phyloP scores from a whole-genome alignment of 64 coral and sea anemone genomes.

The Montipora capricornis region DNA sequence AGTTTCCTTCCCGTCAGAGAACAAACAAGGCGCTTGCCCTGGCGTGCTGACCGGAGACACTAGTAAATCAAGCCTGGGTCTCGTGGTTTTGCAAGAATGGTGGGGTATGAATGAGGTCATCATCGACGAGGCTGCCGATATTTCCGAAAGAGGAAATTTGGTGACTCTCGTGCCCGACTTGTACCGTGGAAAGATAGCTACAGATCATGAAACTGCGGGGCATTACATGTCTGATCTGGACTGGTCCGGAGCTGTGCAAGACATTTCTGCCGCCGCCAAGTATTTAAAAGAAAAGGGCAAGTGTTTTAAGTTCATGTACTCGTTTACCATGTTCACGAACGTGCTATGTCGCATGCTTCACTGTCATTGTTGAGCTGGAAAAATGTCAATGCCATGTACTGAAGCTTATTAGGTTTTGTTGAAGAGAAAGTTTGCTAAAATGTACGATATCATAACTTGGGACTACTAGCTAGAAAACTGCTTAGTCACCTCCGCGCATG shows the following conservation, averaged over 20 bases:
- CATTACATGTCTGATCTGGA: slow-evolving; percentile 61
- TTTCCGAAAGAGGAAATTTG: slow-evolving; percentile 56
- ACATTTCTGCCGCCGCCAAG: slow-evolving; percentile 69
- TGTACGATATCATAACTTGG: too few relatives aligned
- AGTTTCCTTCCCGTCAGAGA: slow-evolving; percentile 31
- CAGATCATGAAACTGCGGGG: slow-evolving; percentile 67
- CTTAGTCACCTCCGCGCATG: too few relatives aligned
- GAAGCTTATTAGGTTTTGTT: too few relatives aligned
- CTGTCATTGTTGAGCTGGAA: neutral
- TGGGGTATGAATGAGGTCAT: slow-evolving; percentile 74
- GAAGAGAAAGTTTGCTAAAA: too few relatives aligned
- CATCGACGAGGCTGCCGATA: slow-evolving; percentile 53
- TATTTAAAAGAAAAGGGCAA: slow-evolving; percentile 68
- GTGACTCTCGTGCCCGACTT: slow-evolving; percentile 69
- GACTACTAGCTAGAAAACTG: too few relatives aligned
- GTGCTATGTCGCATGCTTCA: neutral
- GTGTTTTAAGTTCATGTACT: neutral
- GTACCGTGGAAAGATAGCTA: slow-evolving; percentile 73
- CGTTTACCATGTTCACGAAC: neutral
- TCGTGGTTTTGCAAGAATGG: slow-evolving; percentile 78
- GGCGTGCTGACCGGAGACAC: slow-evolving; percentile 38
- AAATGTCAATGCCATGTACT: too few relatives aligned
- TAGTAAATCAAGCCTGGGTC: slow-evolving; percentile 3
- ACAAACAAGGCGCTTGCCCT: slow-evolving; percentile 23
- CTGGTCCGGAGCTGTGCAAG: slow-evolving; percentile 58